Conservation (phyloP, 92 coral and sea anemone species). For the Hydrozoanthus gracilis region DNA sequence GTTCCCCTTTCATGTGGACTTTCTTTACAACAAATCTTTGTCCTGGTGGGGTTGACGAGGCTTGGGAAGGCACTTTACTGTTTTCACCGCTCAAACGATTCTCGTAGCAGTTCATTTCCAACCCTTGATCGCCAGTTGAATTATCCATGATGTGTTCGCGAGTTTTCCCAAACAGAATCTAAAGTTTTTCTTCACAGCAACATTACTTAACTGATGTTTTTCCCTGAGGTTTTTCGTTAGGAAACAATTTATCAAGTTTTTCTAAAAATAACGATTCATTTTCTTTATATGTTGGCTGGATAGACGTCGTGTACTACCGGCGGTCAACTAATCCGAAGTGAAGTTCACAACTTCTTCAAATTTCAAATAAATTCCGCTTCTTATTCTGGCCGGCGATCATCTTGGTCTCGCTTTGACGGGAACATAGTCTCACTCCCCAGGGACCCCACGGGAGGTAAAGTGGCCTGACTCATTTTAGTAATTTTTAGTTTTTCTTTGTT, state of each 20-base stretch:
- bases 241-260: neutral
- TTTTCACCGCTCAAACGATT: constrained; percentile 23
- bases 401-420: constrained; percentile 7
- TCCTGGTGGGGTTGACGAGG: constrained; percentile 31
- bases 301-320: no score
- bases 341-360: neutral
- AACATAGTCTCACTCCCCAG: neutral
- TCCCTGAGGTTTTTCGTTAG: neutral
- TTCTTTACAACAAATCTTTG: constrained; percentile 64
- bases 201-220: neutral
- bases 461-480: no score
- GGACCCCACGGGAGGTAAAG: neutral
- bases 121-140: neutral
- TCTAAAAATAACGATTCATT: no score
- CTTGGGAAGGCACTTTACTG: neutral
- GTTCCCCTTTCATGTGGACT: constrained; percentile 56
- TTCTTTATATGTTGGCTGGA: no score
- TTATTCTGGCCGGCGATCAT: neutral
- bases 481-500: no score
- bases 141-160: constrained; percentile 14
- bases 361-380: neutral
- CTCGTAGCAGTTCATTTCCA: constrained; percentile 45
- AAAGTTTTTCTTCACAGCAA: neutral
- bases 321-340: neutral
- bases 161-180: neutral